A percentile compares a stretch with the other conserved stretches of the same genome.
Evolutionary conservation across 2,888 invertebrate species (phyloP).

Genomic region (Axea sp.): DNA sequence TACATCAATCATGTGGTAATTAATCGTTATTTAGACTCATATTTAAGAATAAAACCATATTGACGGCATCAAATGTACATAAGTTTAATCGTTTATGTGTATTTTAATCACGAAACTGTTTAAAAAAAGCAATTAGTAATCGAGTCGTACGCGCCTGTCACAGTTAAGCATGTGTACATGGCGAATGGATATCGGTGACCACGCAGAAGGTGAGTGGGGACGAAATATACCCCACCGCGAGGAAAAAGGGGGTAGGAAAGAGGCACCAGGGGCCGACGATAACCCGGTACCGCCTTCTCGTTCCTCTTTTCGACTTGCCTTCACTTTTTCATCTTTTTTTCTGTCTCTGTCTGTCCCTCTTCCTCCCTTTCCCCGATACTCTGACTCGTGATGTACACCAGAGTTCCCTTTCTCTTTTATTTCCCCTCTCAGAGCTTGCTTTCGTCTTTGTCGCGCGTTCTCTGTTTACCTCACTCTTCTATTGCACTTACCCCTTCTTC

Average conservation of each 20-base stretch:
- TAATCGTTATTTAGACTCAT: conserved; percentile 25
- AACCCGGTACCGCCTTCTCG: conserved; percentile 76
- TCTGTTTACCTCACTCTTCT: conserved; percentile 25
- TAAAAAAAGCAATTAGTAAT: conserved; percentile 35
- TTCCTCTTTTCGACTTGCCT: conserved; percentile 66
- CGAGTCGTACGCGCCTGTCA: conserved; percentile 49
- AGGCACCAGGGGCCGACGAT: conserved; percentile 75
- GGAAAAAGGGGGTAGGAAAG: conserved; percentile 66
- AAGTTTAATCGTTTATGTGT: conserved; percentile 2
- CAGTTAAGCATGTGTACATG: conserved; percentile 32
- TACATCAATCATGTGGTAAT: conserved; percentile 44
- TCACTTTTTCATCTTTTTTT: conserved; percentile 61
- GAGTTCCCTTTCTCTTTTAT: conserved; percentile 63
- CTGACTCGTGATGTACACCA: conserved; percentile 43
- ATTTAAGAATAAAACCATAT: conserved; percentile 37
- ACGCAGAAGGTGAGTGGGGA: conserved; percentile 63
- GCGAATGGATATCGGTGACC: conserved; percentile 56
- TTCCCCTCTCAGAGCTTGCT: conserved; percentile 42
- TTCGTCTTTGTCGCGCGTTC: conserved; percentile 27
- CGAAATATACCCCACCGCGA: conserved; percentile 54
- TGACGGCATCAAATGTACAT: neutral
- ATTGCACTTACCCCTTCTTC: conserved; percentile 56
- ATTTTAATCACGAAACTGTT: conserved; percentile 27
- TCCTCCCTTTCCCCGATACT: conserved; percentile 41
- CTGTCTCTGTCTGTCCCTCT: conserved; percentile 58